Evolutionary conservation across 2,888 invertebrate species (phyloP), one percentile per base, ranked within the genome.

Genomic region (Chalcis sispes): DNA sequence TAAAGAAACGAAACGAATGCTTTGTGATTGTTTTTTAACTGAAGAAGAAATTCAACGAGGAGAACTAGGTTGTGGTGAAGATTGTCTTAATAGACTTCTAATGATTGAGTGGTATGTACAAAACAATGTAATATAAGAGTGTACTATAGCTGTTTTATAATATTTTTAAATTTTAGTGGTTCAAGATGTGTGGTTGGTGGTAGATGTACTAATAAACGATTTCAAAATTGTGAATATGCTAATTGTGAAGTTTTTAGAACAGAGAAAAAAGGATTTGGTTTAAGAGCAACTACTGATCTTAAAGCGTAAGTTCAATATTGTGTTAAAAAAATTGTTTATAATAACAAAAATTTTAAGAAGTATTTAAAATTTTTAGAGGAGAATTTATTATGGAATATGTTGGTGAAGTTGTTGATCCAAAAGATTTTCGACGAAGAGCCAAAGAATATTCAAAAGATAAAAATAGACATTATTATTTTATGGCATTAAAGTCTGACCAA

Each of bases 341-440:
- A 10, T 66, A 71, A 64, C 62, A 66, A 23, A 46, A 27, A 52
- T 67, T 66, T 46, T 64, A 36, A 59, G 15, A 32, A 77, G 8
- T 18, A 25, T 75, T 61, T 59, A 56, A 8, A 32, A 40, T 67
- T 50, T 76, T 52, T 7, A 96, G 96, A 73, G 98, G 97, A 8
- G 94, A 95, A 84, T 99, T 99, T 89, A 94, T 99, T 59, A 95
- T 99, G 93, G 99, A 99, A 88, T 99, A 99, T 88, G 96, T 99
- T 0, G 99, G 99, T 0, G 99, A 99, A 90, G 98, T 99, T 0
- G 90, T 99, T 8, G 95, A 97, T 88, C 94, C 94, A 62, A 94
- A 94, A 80, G 96, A 96, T 87, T 98, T 99, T 89, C 95, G 95
- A 85, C 92, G 93, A 70, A 92, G 99, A 7, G 95, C 96, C 0